Base-by-base conservation (phyloP, 2,797 vertebrate species). In the Enteromius fasciolatus region DNA sequence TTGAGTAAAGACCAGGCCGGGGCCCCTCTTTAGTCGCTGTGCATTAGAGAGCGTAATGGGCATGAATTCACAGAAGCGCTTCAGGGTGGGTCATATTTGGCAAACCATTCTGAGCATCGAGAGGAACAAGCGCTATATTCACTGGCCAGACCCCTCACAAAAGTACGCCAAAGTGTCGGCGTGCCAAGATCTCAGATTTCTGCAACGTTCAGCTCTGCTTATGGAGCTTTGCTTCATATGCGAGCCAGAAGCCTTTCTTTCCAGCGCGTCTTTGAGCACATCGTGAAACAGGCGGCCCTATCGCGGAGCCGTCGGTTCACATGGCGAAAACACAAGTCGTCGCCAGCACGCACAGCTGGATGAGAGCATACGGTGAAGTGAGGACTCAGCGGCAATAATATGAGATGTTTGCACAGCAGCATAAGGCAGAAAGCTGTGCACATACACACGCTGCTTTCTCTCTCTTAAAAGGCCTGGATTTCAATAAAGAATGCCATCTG, bases 11-110 rank as follows among this genome's bases (percentile, higher is more conserved):
- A 80, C n/a, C 64, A 67, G 50, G 61, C 89, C 85, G 83, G 87
- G 88, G 88, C 87, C 92, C 90, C 90, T 91, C 92, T 92, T 90
- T 90, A 89, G 85, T 88, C 83, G 90, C 87, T 92, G 90, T 89
- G 88, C 90, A 89, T 90, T 86, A 88, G 89, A 84, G 83, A 87
- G 84, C 46, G 86, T 87, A 89, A 76, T 87, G 63, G 88, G 83
- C 78, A 89, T 92, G 91, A 93, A 90, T 92, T 92, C 90, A 90
- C 79, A 70, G 86, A 48, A 87, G 84, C 74, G 80, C 87, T 25
- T 80, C 78, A 80, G 76, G 83, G 75, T 82, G 87, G 82, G 72
- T 78, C 82, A 52, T 67, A 48, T 84, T 79, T 82, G 69, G 70
- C 82, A 67, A 57, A 50, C 31, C 52, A 48, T 81, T 84, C 78